Percentiles rank a stretch among this genome's conserved stretches.
These are phyloP conservation scores for Atherinosoma microstoma DNA, from an alignment of 2,797 vertebrate genomes.

Conservation along the genomic window DNA sequence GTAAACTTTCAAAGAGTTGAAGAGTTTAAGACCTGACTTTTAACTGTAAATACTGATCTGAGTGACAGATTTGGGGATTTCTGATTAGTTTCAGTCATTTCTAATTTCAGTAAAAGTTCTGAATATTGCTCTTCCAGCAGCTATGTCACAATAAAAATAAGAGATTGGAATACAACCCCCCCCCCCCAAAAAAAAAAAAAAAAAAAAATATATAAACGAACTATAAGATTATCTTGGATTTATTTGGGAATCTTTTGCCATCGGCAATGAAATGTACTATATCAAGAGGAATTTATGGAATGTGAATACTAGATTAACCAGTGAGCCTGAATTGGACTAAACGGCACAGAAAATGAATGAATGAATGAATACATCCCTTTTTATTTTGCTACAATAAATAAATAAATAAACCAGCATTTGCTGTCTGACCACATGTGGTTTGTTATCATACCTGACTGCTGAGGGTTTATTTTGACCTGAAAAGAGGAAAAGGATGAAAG, in stretches of 20 bases:
- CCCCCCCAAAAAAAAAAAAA: no score
- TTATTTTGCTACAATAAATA: not conserved
- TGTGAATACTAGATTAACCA: not conserved
- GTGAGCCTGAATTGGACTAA: no score
- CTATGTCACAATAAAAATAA: not conserved
- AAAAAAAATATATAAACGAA: no score
- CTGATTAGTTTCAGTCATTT: not conserved
- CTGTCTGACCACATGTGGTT: constrained; percentile 48
- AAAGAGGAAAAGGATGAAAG: constrained; percentile 33
- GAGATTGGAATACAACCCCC: not conserved
- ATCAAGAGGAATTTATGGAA: not conserved
- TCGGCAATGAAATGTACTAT: not conserved
- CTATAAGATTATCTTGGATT: not conserved
- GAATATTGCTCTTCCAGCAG: not conserved
- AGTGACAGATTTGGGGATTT: not conserved
- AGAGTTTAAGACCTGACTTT: not conserved
- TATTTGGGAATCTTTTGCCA: not conserved
- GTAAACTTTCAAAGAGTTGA: not conserved
- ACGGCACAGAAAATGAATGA: no score
- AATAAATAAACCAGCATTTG: constrained; percentile 2
- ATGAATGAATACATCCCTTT: not conserved
- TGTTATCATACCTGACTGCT: constrained; percentile 26
- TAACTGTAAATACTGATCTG: not conserved
- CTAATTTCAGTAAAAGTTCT: not conserved
- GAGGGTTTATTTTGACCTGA: constrained; percentile 7